These are phyloP conservation scores for Centruroides sculpturatus DNA, from an alignment of 1,140 invertebrate species.

Conservation along the genomic window DNA sequence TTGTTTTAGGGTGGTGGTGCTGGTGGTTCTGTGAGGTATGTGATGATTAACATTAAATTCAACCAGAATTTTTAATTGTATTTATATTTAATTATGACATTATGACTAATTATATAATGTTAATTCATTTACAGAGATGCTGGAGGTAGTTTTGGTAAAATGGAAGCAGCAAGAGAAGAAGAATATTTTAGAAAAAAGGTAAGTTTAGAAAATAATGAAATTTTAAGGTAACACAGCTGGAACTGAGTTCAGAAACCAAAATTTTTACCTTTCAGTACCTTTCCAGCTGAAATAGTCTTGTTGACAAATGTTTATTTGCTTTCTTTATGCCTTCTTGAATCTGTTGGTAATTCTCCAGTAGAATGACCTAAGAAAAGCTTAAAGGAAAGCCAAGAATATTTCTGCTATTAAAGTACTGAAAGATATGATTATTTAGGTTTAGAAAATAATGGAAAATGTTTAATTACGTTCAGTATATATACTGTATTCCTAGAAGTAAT, in stretches of 20 bases:
- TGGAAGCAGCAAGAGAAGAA: constrained; percentile 79
- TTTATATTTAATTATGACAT: not conserved
- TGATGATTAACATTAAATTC: too few species aligned
- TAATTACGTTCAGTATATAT: too few species aligned
- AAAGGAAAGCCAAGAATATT: too few species aligned
- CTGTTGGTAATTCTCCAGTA: too few species aligned
- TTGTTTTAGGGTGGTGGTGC: constrained; percentile 12
- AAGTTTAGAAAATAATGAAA: constrained; percentile 12
- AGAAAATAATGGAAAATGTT: too few species aligned
- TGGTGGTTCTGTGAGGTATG: constrained; percentile 14
- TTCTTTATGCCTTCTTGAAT: too few species aligned
- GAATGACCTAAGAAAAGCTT: too few species aligned
- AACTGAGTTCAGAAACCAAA: not conserved
- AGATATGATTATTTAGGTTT: too few species aligned
- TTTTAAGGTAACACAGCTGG: not conserved
- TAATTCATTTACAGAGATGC: constrained; percentile 41
- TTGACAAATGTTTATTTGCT: not conserved
- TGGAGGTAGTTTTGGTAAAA: constrained; percentile 78
- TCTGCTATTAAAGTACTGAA: too few species aligned
- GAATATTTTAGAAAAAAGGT: constrained; percentile 88
- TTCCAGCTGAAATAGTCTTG: not conserved
- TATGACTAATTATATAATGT: not conserved
- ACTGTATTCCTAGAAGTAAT: too few species aligned
- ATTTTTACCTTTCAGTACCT: not conserved
- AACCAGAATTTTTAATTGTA: too few species aligned